phyloP scores from a whole-genome alignment of 2,888 invertebrate genomes.

The Oligia strigilis region DNA sequence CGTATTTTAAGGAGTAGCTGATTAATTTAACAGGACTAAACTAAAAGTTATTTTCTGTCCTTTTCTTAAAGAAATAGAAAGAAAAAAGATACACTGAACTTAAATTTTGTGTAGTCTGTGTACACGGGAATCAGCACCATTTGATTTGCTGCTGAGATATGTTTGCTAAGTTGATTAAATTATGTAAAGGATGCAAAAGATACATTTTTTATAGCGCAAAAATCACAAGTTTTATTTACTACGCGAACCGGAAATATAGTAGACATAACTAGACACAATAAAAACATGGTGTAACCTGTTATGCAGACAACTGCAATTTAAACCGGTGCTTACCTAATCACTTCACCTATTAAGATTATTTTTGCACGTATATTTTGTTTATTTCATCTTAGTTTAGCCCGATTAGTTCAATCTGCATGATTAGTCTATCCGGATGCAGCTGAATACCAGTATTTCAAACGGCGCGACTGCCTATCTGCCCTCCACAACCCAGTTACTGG shows the following conservation, averaged over 20 bases:
- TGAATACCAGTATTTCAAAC: background rate
- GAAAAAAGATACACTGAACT: too few relatives aligned
- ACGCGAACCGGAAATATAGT: slow-evolving; percentile 23
- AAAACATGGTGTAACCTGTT: slow-evolving; percentile 35
- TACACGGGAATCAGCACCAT: too few relatives aligned
- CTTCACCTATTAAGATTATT: background rate
- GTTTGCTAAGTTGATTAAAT: background rate
- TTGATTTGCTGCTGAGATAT: background rate
- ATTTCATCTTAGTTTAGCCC: background rate
- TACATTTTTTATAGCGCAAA: slow-evolving; percentile 4
- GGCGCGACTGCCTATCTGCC: background rate
- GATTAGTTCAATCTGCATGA: background rate
- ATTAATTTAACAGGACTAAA: too few relatives aligned
- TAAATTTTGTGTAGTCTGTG: too few relatives aligned
- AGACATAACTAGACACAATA: slow-evolving; percentile 14
- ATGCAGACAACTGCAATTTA: slow-evolving; percentile 18
- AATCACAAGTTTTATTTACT: slow-evolving; percentile 10
- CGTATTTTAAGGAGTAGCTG: too few relatives aligned
- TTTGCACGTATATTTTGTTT: background rate
- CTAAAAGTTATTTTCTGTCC: too few relatives aligned
- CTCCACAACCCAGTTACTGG: background rate
- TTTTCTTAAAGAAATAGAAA: too few relatives aligned
- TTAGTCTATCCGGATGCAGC: background rate
- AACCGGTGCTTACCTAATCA: slow-evolving; percentile 4
- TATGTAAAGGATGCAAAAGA: background rate